Evolutionary conservation across 2,888 invertebrate species (phyloP).

Genomic region (Apamea epomidion): DNA sequence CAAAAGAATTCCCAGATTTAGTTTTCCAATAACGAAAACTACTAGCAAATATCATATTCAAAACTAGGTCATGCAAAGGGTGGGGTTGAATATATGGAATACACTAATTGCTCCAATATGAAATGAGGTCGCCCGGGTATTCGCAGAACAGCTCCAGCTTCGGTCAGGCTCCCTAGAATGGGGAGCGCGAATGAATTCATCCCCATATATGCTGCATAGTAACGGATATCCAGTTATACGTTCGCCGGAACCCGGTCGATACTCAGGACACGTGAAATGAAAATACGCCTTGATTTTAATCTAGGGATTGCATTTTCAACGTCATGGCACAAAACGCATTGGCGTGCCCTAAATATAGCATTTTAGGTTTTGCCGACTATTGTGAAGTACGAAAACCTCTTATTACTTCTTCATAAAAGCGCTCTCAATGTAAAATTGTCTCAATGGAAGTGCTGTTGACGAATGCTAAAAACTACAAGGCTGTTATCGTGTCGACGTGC

Average conservation of each 20-base stretch:
- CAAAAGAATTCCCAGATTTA: background rate
- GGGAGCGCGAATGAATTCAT: constrained; percentile 3
- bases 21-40: background rate
- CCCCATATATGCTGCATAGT: constrained; percentile 2
- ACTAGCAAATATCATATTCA: background rate
- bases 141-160: constrained; percentile 11
- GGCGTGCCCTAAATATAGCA: background rate
- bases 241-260: constrained; percentile 42
- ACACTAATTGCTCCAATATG: constrained; percentile 17
- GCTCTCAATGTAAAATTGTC: too few relatives aligned
- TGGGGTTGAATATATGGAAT: background rate
- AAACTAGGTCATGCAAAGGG: constrained; percentile 29
- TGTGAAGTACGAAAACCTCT: background rate
- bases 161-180: background rate
- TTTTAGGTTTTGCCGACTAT: background rate
- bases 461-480: background rate
- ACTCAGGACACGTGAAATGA: constrained; percentile 23
- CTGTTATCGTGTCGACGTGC: background rate
- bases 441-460: background rate
- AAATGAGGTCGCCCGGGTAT: constrained; percentile 6
- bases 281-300: background rate
- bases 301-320: constrained; percentile 4
- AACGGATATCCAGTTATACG: constrained; percentile 36
- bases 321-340: background rate
- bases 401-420: background rate